A percentile compares a stretch with the other conserved stretches of the same genome.
Evolutionary conservation across 2,113 vertebrate genomes (phyloP).

Genomic region (Leucoraja erinaceus): DNA sequence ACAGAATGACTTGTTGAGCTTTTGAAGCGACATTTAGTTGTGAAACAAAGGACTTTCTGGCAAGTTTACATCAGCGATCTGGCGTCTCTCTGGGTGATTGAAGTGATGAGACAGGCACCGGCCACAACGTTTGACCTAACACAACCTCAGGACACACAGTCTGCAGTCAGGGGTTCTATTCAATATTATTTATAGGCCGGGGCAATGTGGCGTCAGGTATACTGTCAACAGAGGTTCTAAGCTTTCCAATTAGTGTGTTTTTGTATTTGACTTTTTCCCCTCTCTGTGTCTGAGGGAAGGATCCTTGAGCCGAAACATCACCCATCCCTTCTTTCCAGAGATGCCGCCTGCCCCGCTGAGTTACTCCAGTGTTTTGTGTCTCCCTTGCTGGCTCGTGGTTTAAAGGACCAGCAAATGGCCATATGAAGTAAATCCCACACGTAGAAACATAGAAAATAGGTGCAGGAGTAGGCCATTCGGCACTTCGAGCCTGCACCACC

Average conservation of each 20-base stretch:
- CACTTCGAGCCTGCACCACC: too few relatives aligned
- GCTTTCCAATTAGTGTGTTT: background rate
- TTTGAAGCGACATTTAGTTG: background rate
- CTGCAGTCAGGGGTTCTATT: background rate
- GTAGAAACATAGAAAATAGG: too few relatives aligned
- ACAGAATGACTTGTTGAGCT: background rate
- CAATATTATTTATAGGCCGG: slow-evolving; percentile 21
- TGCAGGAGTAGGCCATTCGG: too few relatives aligned
- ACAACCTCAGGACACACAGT: background rate
- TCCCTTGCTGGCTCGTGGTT: too few relatives aligned
- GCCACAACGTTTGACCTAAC: background rate
- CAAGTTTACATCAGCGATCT: background rate
- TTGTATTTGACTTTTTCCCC: background rate
- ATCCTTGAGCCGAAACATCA: too few relatives aligned
- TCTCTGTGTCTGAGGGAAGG: too few relatives aligned
- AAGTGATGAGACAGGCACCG: background rate
- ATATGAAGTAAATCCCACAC: too few relatives aligned
- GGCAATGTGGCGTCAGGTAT: slow-evolving; percentile 2
- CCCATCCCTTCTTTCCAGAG: too few relatives aligned
- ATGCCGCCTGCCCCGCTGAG: too few relatives aligned
- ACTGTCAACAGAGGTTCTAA: background rate
- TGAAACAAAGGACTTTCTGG: slow-evolving; percentile 3
- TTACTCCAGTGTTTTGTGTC: too few relatives aligned
- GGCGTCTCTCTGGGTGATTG: slow-evolving; percentile 33
- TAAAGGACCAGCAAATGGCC: too few relatives aligned